A percentile compares a stretch with the other conserved stretches of the same genome.
Evolutionary conservation across 2,113 vertebrate genomes (phyloP).

Genomic region (Butorides virescens): DNA sequence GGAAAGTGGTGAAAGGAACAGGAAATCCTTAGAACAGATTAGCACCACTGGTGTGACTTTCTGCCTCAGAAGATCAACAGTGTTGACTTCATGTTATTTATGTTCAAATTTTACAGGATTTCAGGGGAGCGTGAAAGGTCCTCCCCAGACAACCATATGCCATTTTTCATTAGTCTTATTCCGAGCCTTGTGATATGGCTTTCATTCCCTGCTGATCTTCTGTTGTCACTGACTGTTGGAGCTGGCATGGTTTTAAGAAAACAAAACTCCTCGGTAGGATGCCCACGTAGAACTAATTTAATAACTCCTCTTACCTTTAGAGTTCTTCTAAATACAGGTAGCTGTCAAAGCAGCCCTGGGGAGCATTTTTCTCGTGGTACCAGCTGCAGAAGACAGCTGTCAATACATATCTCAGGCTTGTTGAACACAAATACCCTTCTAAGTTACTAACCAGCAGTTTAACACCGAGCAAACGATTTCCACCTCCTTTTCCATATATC

Average conservation of each 20-base stretch:
- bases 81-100: neutral
- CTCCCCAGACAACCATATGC: neutral
- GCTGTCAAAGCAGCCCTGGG: neutral
- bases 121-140: neutral
- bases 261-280: rapidly evolving
- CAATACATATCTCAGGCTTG: neutral
- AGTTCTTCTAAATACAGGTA: neutral
- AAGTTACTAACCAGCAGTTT: neutral
- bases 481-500: neutral
- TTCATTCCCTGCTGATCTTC: neutral
- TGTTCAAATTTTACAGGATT: neutral
- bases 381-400: neutral
- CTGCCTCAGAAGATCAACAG: neutral
- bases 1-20: neutral
- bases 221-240: neutral
- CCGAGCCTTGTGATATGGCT: neutral
- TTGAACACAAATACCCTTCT: neutral
- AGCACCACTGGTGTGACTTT: neutral
- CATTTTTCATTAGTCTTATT: neutral
- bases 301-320: neutral
- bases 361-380: neutral
- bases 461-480: neutral
- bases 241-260: neutral
- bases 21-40: neutral
- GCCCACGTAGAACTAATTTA: neutral